Conservation (phyloP, 2,888 invertebrate species). For the Ophion ellenae region DNA sequence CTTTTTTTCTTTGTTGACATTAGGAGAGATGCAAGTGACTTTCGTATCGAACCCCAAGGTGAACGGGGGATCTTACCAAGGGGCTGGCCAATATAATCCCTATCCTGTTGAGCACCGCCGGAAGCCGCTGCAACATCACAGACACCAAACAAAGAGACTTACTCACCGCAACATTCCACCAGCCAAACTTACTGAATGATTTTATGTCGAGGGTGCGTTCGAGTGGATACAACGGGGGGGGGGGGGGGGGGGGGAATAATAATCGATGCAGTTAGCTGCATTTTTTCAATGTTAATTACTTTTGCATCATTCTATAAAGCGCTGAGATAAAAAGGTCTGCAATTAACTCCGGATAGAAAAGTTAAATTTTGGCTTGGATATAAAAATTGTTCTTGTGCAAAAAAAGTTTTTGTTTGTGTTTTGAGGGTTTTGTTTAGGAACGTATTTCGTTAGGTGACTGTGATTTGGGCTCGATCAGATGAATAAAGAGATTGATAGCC, state of each 20-base stretch:
- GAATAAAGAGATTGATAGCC: too few relatives aligned
- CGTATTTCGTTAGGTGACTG: too few relatives aligned
- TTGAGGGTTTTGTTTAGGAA: too few relatives aligned
- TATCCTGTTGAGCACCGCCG: slow-evolving; percentile 97
- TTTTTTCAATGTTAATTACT: slow-evolving; percentile 10
- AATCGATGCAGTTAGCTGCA: slow-evolving; percentile 6
- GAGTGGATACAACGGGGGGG: neutral
- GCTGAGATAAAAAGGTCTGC: too few relatives aligned
- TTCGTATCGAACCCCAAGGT: slow-evolving; percentile 68
- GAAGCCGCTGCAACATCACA: slow-evolving; percentile 92
- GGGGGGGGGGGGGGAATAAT: too few relatives aligned
- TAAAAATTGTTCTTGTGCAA: neutral
- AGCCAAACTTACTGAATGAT: slow-evolving; percentile 80
- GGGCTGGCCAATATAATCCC: slow-evolving; percentile 98
- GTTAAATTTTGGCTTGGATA: too few relatives aligned
- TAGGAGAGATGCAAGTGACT: slow-evolving; percentile 59
- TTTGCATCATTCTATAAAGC: too few relatives aligned
- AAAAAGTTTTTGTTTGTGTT: neutral
- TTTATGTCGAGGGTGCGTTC: slow-evolving; percentile 45
- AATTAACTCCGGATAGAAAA: too few relatives aligned
- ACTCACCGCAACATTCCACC: slow-evolving; percentile 83
- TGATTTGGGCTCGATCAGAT: too few relatives aligned
- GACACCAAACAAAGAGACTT: slow-evolving; percentile 84
- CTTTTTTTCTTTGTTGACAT: neutral
- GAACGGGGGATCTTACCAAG: slow-evolving; percentile 90